A percentile compares a stretch with the other conserved stretches of the same genome.
These are phyloP conservation scores for Tetrao urogallus DNA, from an alignment of 2,113 vertebrate species.

Conservation along the genomic window DNA sequence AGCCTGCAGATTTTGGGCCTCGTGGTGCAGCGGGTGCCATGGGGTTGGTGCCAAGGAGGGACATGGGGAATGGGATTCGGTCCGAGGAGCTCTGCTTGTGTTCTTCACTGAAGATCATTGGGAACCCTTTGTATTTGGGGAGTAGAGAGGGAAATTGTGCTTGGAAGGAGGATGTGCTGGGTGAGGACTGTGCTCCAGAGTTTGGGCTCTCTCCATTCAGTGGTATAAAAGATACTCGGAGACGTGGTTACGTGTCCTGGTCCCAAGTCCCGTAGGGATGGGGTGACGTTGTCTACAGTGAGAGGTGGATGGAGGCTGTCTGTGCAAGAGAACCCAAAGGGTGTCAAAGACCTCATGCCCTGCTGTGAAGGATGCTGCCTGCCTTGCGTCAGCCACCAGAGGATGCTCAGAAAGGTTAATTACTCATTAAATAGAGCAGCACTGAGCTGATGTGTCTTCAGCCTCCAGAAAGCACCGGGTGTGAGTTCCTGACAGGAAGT, in stretches of 20 bases:
- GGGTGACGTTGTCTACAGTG: accelerated
- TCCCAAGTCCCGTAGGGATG: too few species aligned
- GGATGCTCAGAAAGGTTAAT: constrained; percentile 19
- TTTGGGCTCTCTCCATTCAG: accelerated
- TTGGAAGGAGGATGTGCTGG: background rate
- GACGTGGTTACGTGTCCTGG: background rate
- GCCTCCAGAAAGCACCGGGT: background rate
- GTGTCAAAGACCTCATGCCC: background rate
- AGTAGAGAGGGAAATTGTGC: background rate
- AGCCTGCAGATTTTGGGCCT: constrained; percentile 20
- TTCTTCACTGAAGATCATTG: background rate
- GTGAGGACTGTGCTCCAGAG: accelerated
- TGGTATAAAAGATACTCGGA: background rate
- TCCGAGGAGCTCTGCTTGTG: background rate
- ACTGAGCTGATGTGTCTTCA: background rate
- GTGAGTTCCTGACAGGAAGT: background rate
- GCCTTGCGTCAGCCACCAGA: background rate
- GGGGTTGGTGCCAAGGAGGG: background rate
- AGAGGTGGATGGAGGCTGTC: background rate
- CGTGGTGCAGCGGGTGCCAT: background rate
- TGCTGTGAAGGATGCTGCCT: background rate
- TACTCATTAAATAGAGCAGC: background rate
- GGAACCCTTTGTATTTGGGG: background rate
- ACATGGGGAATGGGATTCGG: background rate
- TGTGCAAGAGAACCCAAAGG: background rate